Percentiles rank a stretch among this genome's conserved stretches.
These are phyloP conservation scores for Myotis yumanensis DNA, from an alignment of 2,113 vertebrate genomes.

Conservation along the genomic window DNA sequence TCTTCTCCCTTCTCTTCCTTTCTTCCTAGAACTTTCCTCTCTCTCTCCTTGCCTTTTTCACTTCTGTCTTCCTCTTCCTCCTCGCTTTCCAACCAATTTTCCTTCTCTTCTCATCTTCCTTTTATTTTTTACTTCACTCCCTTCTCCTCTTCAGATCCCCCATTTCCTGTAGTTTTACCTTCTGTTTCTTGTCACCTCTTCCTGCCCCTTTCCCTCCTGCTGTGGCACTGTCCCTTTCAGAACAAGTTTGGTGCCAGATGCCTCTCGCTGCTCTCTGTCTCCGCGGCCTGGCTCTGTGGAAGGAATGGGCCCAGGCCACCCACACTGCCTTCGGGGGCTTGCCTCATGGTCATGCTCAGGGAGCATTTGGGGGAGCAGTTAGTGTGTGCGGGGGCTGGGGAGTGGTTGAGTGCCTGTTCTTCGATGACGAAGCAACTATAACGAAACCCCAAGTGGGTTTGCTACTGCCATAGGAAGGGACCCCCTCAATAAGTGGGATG, in stretches of 20 bases:
- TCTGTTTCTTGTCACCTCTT: not conserved
- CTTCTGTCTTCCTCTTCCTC: not conserved
- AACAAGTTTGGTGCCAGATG: not conserved
- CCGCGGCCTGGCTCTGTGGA: not conserved
- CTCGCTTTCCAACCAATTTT: not conserved
- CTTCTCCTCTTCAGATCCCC: not conserved
- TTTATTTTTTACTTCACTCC: not conserved
- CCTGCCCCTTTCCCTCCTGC: no score
- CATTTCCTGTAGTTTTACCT: not conserved
- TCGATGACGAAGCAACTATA: not conserved
- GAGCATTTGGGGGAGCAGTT: not conserved
- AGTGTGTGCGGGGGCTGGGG: not conserved
- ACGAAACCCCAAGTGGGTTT: not conserved
- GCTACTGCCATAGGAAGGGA: no score
- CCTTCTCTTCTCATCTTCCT: not conserved
- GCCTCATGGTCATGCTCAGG: rapidly evolving
- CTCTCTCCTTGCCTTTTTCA: not conserved
- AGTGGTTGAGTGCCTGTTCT: not conserved
- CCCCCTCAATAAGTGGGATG: no score
- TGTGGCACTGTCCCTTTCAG: not conserved
- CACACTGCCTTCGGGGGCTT: not conserved
- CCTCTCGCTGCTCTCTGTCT: not conserved
- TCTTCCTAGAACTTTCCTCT: not conserved
- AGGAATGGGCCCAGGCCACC: not conserved
- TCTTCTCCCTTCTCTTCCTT: no score